Evolutionary conservation across 2,797 vertebrate species (phyloP), one percentile per base, ranked within the genome.

Genomic region (Linurgus olivaceus): DNA sequence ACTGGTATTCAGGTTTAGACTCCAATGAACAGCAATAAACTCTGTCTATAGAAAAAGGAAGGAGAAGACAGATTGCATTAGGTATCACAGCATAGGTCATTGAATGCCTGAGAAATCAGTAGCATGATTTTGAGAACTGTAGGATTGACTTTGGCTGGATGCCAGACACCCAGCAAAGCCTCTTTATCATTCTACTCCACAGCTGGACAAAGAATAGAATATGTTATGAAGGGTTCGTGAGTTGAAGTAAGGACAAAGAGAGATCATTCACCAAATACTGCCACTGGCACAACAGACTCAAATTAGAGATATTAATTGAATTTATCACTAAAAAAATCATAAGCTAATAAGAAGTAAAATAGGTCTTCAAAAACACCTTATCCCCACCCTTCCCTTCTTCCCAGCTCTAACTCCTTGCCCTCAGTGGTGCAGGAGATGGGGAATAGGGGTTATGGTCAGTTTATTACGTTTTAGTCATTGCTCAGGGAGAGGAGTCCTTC

Each of bases 191-290:
- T 61, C 17, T 40, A 17, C 13, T 47, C 13, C 13, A 7, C 47
- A 40, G 19, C 24, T 68, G 63, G 38, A 45, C 9, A 33, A 16
- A 33, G 72, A 38, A 52, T 10, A 59, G 10, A 59, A 14, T 24
- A 17, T 29, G 17, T 54, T 61, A 38, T 14, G 40, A 33, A 68
- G 17, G 3, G 3, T 33, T 47, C 0, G 0, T 52, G 29, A 25
- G 16, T 2, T 38, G 33, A 75, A 15, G 16, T 19, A 52, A 52
- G 13, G 47, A 52, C 47, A 52, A 33, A 52, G 45, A 44, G 28
- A n/a, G 8, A 59, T 29, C 47, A 45, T 52, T 45, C 28, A 29
- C 24, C 47, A 68, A 59, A 67, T 29, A 58, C 15, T 0, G 1
- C 15, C 28, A 24, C 8, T 45, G 16, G 10, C 3, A 45, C 44